These are phyloP conservation scores for Onychomys torridus DNA, from an alignment of 2,797 vertebrate genomes.

Conservation along the genomic window DNA sequence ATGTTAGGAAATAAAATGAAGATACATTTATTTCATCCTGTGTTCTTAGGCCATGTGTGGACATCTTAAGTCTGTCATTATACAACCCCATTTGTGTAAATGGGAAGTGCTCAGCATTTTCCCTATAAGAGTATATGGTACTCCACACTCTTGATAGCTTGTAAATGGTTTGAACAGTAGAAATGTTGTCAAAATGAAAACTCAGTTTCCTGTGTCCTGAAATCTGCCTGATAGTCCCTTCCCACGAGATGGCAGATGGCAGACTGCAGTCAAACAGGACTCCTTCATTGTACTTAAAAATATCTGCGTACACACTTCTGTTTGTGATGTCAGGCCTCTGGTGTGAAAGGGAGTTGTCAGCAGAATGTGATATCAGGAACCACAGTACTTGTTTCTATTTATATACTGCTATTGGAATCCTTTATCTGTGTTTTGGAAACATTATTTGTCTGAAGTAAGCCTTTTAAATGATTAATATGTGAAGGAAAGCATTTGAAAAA, in stretches of 20 bases:
- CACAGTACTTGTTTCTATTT: neutral
- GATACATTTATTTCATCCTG: neutral
- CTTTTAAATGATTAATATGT: neutral
- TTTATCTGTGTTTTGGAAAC: conserved; percentile 7
- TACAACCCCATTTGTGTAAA: conserved; percentile 1
- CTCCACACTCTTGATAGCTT: neutral
- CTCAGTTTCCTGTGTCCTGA: neutral
- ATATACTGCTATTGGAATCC: neutral
- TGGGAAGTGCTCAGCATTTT: neutral
- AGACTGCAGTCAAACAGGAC: neutral
- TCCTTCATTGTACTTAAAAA: conserved; percentile 15
- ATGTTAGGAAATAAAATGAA: conserved; percentile 38
- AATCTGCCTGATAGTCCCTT: neutral
- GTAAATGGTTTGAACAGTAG: neutral
- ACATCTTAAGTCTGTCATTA: conserved; percentile 1
- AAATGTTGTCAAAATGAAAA: neutral
- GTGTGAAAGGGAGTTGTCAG: neutral
- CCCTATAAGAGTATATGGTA: neutral
- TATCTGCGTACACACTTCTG: neutral
- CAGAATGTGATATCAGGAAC: neutral
- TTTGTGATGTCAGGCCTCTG: neutral
- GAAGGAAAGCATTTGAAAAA: conserved; percentile 46
- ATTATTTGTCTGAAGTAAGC: conserved; percentile 17
- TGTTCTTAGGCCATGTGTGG: neutral
- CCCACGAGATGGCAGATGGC: neutral